Conservation (phyloP, 2,113 vertebrate genomes). For the Campylorhamphus procurvoides region DNA sequence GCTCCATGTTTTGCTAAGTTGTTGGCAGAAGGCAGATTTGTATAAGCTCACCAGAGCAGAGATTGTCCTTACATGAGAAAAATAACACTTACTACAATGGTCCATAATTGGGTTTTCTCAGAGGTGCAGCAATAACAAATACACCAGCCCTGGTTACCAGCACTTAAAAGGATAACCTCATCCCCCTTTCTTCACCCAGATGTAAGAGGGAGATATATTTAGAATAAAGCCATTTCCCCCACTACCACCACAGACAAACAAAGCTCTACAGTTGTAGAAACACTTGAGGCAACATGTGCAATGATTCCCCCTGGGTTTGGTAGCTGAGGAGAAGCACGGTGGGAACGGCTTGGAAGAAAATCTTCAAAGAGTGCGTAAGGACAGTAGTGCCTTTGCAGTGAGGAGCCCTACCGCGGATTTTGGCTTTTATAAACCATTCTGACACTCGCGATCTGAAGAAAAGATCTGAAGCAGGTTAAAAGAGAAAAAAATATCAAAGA, state of each 20-base stretch:
- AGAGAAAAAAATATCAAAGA: background rate
- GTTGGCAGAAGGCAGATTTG: conserved; percentile 42
- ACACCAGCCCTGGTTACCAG: background rate
- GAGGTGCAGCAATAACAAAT: conserved; percentile 35
- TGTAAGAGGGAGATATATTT: conserved; percentile 38
- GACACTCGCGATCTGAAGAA: background rate
- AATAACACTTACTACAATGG: background rate
- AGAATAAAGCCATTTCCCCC: conserved; percentile 45
- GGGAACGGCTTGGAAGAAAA: conserved; percentile 27
- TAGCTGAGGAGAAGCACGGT: background rate
- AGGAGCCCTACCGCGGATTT: background rate
- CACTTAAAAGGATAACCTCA: conserved; percentile 36
- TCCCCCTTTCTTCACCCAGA: conserved; percentile 12
- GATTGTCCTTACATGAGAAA: conserved; percentile 21
- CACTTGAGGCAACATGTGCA: conserved; percentile 8
- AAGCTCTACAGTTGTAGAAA: conserved; percentile 31
- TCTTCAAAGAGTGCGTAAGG: background rate
- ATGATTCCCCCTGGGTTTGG: conserved; percentile 12
- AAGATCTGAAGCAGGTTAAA: background rate
- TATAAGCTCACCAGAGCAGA: conserved; percentile 27
- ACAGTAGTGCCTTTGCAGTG: background rate
- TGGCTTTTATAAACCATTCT: background rate
- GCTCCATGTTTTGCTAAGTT: conserved; percentile 29
- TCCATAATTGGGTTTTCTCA: background rate
- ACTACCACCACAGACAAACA: conserved; percentile 35